phyloP scores from a whole-genome alignment of 2,113 vertebrate genomes.

The Buteo buteo region DNA sequence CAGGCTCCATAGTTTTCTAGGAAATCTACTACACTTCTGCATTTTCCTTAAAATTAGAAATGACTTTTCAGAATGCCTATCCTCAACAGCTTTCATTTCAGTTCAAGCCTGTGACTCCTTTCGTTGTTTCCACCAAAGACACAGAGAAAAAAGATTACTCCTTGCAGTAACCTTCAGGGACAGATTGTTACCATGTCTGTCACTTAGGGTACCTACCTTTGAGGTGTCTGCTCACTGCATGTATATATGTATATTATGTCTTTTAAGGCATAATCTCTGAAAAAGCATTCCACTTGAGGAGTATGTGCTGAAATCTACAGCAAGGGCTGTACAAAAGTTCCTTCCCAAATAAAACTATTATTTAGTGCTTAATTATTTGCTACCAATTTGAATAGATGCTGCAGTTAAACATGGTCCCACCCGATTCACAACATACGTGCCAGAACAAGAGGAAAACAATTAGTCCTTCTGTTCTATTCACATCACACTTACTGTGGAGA shows the following conservation, averaged over 20 bases:
- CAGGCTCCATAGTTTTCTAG: neutral
- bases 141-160: neutral
- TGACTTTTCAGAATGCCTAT: neutral
- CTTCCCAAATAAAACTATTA: neutral
- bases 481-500: neutral
- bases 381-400: neutral
- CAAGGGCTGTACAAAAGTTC: neutral
- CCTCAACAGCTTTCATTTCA: neutral
- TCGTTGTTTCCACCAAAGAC: neutral
- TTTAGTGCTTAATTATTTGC: neutral
- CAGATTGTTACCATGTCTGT: neutral
- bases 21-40: neutral
- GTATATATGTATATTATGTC: neutral
- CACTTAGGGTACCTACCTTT: neutral
- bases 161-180: neutral
- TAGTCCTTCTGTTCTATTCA: neutral
- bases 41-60: neutral
- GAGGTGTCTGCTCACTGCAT: neutral
- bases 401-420: neutral
- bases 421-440: neutral
- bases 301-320: neutral
- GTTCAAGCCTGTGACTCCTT: neutral
- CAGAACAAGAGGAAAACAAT: conserved; percentile 14
- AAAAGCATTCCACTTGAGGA: neutral
- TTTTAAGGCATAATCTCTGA: neutral